Conservation (phyloP, 2,113 vertebrate genomes). For the Otus sunia region DNA sequence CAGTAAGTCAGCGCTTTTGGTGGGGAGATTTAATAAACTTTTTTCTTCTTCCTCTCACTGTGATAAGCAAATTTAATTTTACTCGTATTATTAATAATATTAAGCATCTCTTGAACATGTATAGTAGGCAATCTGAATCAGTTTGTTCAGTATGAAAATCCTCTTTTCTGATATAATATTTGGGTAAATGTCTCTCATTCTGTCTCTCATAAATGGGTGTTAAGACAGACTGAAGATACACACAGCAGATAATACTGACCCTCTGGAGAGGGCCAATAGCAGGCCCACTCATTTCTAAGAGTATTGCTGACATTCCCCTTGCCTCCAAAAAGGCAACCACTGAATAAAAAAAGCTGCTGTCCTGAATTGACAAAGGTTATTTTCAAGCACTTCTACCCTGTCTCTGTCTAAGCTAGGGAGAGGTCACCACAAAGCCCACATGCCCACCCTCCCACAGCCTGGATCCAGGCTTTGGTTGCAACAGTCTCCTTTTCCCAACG, state of each 20-base stretch:
- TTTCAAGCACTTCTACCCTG: neutral
- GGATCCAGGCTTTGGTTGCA: neutral
- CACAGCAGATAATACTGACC: neutral
- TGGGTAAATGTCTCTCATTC: neutral
- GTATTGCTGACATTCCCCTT: neutral
- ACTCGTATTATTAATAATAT: neutral
- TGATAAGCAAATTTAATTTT: slow-evolving; percentile 51
- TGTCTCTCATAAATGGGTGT: neutral
- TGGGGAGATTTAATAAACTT: slow-evolving; percentile 39
- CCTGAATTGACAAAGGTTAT: neutral
- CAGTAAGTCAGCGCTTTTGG: slow-evolving; percentile 24
- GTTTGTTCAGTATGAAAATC: neutral
- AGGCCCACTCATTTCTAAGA: neutral
- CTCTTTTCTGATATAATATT: neutral
- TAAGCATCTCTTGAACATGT: neutral
- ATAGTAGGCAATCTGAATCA: neutral
- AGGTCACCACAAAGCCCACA: neutral
- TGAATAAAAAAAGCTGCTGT: neutral
- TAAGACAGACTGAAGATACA: neutral
- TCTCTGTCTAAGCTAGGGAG: neutral
- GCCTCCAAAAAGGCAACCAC: neutral
- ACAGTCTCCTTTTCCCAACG: neutral
- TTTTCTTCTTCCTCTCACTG: slow-evolving; percentile 25
- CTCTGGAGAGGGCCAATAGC: neutral
- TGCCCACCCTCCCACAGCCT: rapidly evolving